phyloP scores from a whole-genome alignment of 2,113 vertebrate species.

The Vidua macroura region DNA sequence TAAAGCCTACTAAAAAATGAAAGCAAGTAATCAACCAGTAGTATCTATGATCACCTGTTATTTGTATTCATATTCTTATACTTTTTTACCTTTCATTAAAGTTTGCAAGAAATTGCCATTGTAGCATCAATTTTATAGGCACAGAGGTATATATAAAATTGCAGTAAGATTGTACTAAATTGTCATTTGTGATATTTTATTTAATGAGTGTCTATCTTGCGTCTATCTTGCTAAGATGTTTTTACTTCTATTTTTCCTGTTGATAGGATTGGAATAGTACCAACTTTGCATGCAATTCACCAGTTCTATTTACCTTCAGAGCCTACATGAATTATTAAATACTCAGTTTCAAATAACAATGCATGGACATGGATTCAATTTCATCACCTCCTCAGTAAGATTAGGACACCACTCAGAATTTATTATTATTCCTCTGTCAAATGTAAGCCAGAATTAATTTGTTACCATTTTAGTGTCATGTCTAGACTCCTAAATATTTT shows the following conservation, averaged over 20 bases:
- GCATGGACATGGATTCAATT: rapidly evolving
- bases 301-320: neutral
- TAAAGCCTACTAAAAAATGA: neutral
- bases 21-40: neutral
- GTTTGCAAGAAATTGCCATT: neutral
- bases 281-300: neutral
- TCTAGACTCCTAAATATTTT: neutral
- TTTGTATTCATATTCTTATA: neutral
- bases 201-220: neutral
- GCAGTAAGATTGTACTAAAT: neutral
- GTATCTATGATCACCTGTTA: neutral
- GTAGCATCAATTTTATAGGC: neutral
- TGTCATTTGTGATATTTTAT: neutral
- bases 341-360: neutral
- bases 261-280: neutral
- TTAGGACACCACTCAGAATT: neutral
- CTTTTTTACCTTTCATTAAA: neutral
- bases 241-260: neutral
- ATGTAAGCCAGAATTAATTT: neutral
- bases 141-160: neutral
- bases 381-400: neutral
- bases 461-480: neutral
- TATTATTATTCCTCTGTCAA: neutral
- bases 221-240: neutral
- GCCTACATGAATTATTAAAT: neutral